Base-by-base conservation (phyloP, 2,113 vertebrate genomes). In the Fregetta grallaria region DNA sequence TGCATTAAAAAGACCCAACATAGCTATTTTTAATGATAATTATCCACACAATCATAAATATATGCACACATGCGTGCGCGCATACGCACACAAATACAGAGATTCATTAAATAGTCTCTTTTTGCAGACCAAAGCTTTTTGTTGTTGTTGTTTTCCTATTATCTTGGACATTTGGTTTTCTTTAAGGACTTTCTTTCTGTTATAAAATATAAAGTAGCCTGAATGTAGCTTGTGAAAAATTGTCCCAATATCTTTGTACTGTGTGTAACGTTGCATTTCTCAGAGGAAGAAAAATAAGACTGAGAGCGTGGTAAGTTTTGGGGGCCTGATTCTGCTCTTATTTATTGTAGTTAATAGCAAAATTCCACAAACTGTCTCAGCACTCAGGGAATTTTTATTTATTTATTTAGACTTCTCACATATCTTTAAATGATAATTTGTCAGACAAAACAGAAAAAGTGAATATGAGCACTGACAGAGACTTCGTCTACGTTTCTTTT, bases 371-470 rank as follows among this genome's bases (percentile, higher is more conserved):
- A 93, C 70, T 89, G 87, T 52, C 83, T 95, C 80, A 94, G 78
- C 74, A 78, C 84, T 94, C 19, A 8, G 63, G 82, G 91, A 96
- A 36, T 71, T 84, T 95, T 96, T 95, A 94, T 97, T 97, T 96
- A 96, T 97, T 96, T 97, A 98, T 97, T 94, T 96, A 93, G 94
- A 95, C 74, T 96, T 96, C 93, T 95, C 96, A 92, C 88, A 86
- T 97, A 94, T 93, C 94, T 95, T 91, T 92, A 92, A 96, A 94
- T 73, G 93, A 83, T 95, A 86, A 96, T 98, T 97, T 96, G 90
- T 96, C 91, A 95, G 87, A 93, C 92, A 76, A 96, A 96, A 94
- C 94, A 95, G 87, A 92, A 96, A 89, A 93, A 94, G 59, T 63
- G 74, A 91, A 72, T 94, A 83, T 38, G 71, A 95, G 83, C 94